These are phyloP conservation scores for Mechanitis mazaeus DNA, from an alignment of 2,888 invertebrate species.

Conservation along the genomic window DNA sequence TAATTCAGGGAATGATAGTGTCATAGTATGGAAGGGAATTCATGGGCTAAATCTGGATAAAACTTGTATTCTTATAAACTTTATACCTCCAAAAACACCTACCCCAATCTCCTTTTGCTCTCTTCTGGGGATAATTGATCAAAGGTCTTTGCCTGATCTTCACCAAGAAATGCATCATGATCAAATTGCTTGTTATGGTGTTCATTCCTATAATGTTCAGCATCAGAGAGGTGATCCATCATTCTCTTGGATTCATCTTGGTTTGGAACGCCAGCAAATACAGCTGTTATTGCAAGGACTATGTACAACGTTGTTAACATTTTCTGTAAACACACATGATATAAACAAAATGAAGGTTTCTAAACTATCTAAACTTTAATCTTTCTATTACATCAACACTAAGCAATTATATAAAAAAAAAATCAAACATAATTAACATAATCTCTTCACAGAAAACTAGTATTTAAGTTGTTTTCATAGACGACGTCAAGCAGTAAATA, in stretches of 20 bases:
- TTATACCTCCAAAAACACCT: slow-evolving; percentile 30
- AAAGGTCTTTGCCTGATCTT: slow-evolving; percentile 94
- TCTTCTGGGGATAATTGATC: slow-evolving; percentile 97
- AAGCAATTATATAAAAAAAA: too few species aligned
- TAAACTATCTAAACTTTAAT: too few species aligned
- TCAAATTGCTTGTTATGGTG: slow-evolving; percentile 94
- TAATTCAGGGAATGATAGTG: too few species aligned
- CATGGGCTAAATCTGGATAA: too few species aligned
- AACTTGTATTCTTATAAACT: not conserved
- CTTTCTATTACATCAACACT: too few species aligned
- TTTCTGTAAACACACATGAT: slow-evolving; percentile 21
- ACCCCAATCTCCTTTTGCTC: slow-evolving; percentile 91
- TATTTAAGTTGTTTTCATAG: too few species aligned
- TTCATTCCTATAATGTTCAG: slow-evolving; percentile 86
- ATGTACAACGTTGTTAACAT: slow-evolving; percentile 61
- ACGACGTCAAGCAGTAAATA: too few species aligned
- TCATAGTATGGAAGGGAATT: too few species aligned
- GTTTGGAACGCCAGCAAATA: slow-evolving; percentile 80
- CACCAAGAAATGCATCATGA: slow-evolving; percentile 97
- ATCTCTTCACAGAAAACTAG: too few species aligned
- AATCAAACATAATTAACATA: too few species aligned
- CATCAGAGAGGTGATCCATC: slow-evolving; percentile 83
- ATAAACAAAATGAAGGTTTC: too few species aligned
- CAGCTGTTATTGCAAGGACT: slow-evolving; percentile 57
- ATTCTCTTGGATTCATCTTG: slow-evolving; percentile 82